A percentile compares a stretch with the other conserved stretches of the same genome.
Conservation (phyloP, 2,113 vertebrate species). For the Mus pahari region DNA sequence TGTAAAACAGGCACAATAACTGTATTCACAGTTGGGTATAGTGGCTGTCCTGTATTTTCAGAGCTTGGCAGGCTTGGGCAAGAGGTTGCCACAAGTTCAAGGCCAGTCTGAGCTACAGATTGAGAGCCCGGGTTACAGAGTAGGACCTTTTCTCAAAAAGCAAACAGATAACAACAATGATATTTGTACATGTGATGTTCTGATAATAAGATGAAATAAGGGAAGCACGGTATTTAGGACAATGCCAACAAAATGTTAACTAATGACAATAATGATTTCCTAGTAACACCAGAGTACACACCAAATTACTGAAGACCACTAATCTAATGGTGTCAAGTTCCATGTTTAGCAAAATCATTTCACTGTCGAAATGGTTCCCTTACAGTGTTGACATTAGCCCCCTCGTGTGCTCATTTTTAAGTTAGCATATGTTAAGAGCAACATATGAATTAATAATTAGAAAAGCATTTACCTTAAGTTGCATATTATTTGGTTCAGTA, state of each 20-base stretch:
- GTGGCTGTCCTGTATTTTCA: background rate
- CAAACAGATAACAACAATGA: background rate
- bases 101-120: background rate
- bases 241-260: background rate
- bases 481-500: background rate
- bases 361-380: background rate
- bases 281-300: background rate
- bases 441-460: background rate
- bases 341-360: slow-evolving; percentile 44
- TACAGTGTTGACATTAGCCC: background rate
- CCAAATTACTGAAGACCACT: background rate
- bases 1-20: slow-evolving; percentile 5
- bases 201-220: slow-evolving; percentile 47
- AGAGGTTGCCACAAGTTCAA: background rate
- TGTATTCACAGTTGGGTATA: background rate
- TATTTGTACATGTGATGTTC: background rate
- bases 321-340: background rate
- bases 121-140: background rate
- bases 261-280: background rate
- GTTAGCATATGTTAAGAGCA: background rate
- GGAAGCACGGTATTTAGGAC: background rate
- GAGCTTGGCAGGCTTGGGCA: background rate
- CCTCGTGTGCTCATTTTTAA: background rate
- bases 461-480: background rate
- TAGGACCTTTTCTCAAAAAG: background rate